Conservation (phyloP, 92 coral and sea anemone genomes). For the Bergia sp. region DNA sequence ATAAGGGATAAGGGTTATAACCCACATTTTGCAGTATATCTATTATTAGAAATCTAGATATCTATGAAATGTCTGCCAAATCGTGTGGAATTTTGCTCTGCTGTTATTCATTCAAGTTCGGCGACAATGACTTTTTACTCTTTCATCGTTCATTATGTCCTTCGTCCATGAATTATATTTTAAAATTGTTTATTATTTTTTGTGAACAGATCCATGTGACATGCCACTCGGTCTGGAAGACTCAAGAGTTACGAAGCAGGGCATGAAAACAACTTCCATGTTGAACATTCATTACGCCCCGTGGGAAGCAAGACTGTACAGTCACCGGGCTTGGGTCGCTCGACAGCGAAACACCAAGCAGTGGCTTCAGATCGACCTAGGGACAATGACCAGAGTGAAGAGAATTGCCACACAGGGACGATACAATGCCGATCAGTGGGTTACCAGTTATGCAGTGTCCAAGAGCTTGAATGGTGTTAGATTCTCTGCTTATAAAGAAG, state of each 20-base stretch:
- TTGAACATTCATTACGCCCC: conserved; percentile 38
- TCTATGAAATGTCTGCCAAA: no score
- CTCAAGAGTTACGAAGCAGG: conserved; percentile 40
- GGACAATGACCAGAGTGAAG: conserved; percentile 31
- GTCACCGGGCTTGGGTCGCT: conserved; percentile 26
- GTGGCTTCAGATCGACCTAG: conserved; percentile 44
- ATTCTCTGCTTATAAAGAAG: conserved; percentile 29
- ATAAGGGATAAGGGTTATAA: no score
- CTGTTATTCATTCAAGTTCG: no score
- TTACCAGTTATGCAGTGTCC: conserved; percentile 29
- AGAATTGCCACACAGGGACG: conserved; percentile 47
- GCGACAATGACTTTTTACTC: no score
- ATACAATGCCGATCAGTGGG: conserved; percentile 41
- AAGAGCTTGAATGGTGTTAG: conserved; percentile 24
- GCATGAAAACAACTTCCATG: conserved; percentile 32
- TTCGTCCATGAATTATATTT: no score
- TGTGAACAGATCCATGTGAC: conserved; percentile 38
- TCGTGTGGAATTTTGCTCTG: no score
- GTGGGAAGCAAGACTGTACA: conserved; percentile 35
- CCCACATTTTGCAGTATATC: no score
- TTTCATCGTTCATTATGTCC: no score
- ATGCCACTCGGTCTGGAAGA: conserved; percentile 42
- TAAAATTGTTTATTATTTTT: no score
- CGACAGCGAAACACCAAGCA: conserved; percentile 30
- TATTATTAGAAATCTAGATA: no score